Base-by-base conservation (phyloP, 2,797 vertebrate species). In the Myotis vivesi region DNA sequence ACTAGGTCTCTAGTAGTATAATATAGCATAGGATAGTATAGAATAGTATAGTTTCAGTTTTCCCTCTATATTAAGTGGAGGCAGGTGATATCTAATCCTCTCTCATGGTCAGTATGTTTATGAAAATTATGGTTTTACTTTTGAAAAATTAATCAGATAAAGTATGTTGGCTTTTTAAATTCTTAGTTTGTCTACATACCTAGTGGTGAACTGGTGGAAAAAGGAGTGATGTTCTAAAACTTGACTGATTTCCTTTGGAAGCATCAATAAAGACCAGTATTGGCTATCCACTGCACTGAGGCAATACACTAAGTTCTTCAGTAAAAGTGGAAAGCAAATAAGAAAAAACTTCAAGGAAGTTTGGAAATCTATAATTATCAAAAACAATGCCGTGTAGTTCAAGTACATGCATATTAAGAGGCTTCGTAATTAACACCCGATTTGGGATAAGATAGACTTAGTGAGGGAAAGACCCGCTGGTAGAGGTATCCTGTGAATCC, bases 111-210 rank as follows among this genome's bases (percentile, higher is more conserved):
- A 30, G 11, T 17, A 11, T 51, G 36, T 55, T 85, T 94, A 82
- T 79, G 44, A 91, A 62, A 89, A 30, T 68, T 90, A 87, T 0
- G 16, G 36, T 44, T 20, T 59, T 69, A 59, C 33, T 68, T 88
- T 87, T 66, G 20, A 95, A 85, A 92, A 69, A 75, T 46, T 49
- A 77, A 41, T 83, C 44, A 49, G 12, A 77, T 77, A 49, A 92
- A 72, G 23, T 6, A 46, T 75, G 81, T 72, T 36, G 22, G 59
- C 33, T 66, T 3, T 17, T 59, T 68, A 82, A 71, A 28, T 73
- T 59, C 55, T 88, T 51, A 44, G 20, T 49, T 75, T 85, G 17
- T 46, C 28, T 41, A 33, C 55, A n/a, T 30, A 15, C 11, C 22
- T 75, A 11, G 1, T 23, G 49, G 53, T 36, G 17, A 75, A 68